Base-by-base conservation (phyloP, 2,113 vertebrate genomes). In the Genyomyrus donnyi region DNA sequence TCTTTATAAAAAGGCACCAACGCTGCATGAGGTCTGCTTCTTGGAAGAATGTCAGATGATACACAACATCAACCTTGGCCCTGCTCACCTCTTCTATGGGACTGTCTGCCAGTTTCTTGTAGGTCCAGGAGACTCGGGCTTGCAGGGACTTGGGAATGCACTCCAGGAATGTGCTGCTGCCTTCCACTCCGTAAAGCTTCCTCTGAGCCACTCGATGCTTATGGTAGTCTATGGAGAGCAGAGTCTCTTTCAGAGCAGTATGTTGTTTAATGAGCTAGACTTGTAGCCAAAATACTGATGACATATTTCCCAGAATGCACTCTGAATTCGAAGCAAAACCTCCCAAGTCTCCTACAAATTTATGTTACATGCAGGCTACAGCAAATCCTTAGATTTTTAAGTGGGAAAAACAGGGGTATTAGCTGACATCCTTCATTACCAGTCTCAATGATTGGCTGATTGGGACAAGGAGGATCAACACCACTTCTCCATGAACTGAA, bases 61-160 rank as follows among this genome's bases (percentile, higher is more conserved):
- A 31, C 53, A 53, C 11, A 27, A 58, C 3, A 19, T 5, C 74
- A 46, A 17, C 42, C 85, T 17, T 52, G 80, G 19, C 39, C 27
- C 42, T 0, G 88, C 94, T 93, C 93, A 99, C 98, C 97, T 97
- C 96, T 89, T 93, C 95, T 85, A 94, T 91, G 8, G 95, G 92
- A n/a, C 93, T 95, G 70, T 96, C 95, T 0, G 92, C 92, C 6
- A 94, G 91, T 85, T 92, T 97, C 94, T 99, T 98, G 93, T 96
- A 97, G 0, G 96, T 98, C 98, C 98, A 99, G 52, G 97, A 94
- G 74, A 98, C 93, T 0, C 35, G 95, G 45, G 98, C 98, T 93
- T 97, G 97, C 58, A 99, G 95, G 15, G 98, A 99, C 92, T 97
- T 98, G n/a, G 98, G 97, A 62, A 98, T 92, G 35, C 98, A 99